Evolutionary conservation across 2,888 invertebrate species (phyloP), one percentile per base, ranked within the genome.

Genomic region (Philonicus albiceps): DNA sequence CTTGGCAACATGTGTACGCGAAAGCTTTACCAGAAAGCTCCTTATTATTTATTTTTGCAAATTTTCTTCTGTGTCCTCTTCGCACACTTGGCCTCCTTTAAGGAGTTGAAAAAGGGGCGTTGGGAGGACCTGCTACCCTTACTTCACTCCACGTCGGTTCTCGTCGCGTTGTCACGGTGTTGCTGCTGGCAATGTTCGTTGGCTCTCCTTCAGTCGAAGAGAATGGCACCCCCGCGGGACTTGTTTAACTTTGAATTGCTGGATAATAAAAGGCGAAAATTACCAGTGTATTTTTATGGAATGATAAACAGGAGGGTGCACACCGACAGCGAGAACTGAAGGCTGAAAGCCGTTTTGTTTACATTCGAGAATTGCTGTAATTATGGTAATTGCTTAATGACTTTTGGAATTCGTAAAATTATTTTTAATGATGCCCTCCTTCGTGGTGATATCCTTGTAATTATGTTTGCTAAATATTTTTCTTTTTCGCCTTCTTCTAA

Each of bases 351-450:
- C 27, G 74, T 53, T 74, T 85, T 75, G 85, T 85, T 85, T 85
- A 75, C 75, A 85, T 49, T 74, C 49, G 75, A 74, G 49, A 53
- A 75, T 85, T 85, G 53, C 74, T 74, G 85, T 85, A 85, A 85
- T 85, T 85, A 85, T 49, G 74, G 85, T 75, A 85, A 85, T 85
- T 85, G 85, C 75, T 75, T 75, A 85, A 85, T 85, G 75, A 75
- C 85, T 85, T 85, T 75, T 85, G 80, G 53, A 80, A 80, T 53
- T 27, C 53, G 37, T 27, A 30, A 80, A 80, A 80, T 40, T 80
- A 80, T 80, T 80, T 80, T 80, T 80, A 76, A 76, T 76, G 80
- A 49, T 53, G 80, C 80, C 22, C 22, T 64, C 64, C 53, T 80
- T 53, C 22, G 80, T 80, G 80, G 34, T 76, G 76, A 76, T 76